phyloP scores from a whole-genome alignment of 30 jellyfish, hydroid and myxozoan genomes.

The Clytia hemisphaerica region DNA sequence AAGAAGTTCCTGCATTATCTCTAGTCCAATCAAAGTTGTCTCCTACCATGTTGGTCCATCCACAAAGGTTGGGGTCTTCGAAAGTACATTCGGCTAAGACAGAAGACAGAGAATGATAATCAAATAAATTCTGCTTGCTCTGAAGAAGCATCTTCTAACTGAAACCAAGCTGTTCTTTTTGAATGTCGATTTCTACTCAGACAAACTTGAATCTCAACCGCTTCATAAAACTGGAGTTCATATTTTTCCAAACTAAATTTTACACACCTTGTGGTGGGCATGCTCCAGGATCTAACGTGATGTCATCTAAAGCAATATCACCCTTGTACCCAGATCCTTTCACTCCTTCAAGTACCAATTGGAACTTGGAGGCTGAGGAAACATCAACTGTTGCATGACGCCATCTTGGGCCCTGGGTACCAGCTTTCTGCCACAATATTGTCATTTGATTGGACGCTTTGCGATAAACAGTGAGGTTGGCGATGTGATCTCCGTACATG shows the following conservation, averaged over 20 bases:
- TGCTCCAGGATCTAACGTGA: slow-evolving; percentile 55
- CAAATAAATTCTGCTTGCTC: too few species aligned
- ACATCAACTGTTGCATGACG: slow-evolving; percentile 67
- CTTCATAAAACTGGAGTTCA: too few species aligned
- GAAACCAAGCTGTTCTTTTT: too few species aligned
- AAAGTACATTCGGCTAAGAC: slow-evolving; percentile 79
- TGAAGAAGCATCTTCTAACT: too few species aligned
- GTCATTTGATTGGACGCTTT: slow-evolving; percentile 56
- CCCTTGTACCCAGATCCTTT: slow-evolving; percentile 75
- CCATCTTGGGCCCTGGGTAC: slow-evolving; percentile 95
- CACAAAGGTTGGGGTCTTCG: slow-evolving; percentile 81
- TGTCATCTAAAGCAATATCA: slow-evolving; percentile 82
- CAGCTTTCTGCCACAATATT: slow-evolving; percentile 68
- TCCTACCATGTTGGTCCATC: slow-evolving; percentile 81
- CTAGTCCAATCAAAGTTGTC: slow-evolving; percentile 83
- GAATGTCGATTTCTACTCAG: too few species aligned
- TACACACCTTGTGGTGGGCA: slow-evolving; percentile 81
- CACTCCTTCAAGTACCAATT: slow-evolving; percentile 82
- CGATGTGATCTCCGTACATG: slow-evolving; percentile 98
- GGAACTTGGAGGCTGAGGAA: slow-evolving; percentile 71
- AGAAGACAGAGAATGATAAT: not conserved
- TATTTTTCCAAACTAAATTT: too few species aligned
- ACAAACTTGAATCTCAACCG: too few species aligned
- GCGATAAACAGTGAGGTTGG: slow-evolving; percentile 63
- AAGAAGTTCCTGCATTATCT: slow-evolving; percentile 63